Evolutionary conservation across 2,888 invertebrate genomes (phyloP), one percentile per base, ranked within the genome.

Genomic region (Callyntrura sp.): DNA sequence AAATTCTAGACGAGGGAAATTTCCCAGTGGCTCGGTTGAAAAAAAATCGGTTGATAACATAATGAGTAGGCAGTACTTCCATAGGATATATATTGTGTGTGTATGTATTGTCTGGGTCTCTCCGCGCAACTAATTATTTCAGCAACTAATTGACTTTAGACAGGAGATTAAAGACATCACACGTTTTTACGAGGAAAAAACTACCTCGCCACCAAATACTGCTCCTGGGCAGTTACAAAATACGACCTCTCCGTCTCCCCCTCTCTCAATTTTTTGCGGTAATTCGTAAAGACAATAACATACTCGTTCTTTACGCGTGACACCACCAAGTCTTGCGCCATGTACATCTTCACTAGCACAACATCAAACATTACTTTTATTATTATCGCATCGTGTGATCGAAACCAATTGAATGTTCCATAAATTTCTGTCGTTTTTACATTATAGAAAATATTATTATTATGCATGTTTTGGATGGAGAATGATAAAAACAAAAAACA

Each of bases 81-180:
- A 68, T 35, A 23, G 25, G 2, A 62, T 35, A 6, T 35, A 35
- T 35, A 35, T 35, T 35, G 2, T 35, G 35, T 23, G 62, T 17
- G 62, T 14, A 23, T 20, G 20, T 17, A 35, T 35, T 35, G 3
- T 35, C 35, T 35, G 35, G 35, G 35, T 35, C 6, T 51, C 25
- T 55, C 78, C 55, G 45, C 55, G 87, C 79, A 57, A 68, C 73
- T 88, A 88, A 88, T 88, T 88, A 88, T 82, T 87, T 82, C 28
- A 48, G 82, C 57, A 73, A 88, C 82, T 88, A 88, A 88, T 88
- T 88, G 88, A 81, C 87, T 87, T 87, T 73, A 60, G 81, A 87
- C 81, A 87, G 78, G 51, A 86, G 68, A 81, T 79, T 70, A 68
- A 79, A 81, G 68, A 87, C 57, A 81, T 87, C 78, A 86, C 87